Conservation (phyloP, 1,140 invertebrate genomes). For the Drosophila truncata region DNA sequence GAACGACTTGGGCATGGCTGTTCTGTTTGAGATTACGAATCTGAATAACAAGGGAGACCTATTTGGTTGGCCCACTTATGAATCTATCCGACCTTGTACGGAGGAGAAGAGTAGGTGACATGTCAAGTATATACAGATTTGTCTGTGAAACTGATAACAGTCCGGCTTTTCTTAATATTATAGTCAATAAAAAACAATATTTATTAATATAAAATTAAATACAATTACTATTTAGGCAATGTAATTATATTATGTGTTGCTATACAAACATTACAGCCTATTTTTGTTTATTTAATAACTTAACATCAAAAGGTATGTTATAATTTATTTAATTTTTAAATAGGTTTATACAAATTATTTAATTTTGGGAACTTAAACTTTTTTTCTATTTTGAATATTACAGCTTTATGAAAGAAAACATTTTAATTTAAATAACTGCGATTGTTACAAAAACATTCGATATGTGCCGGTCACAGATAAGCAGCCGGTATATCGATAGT, state of each 20-base stretch:
- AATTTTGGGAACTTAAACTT: neutral
- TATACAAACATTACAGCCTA: too few species aligned
- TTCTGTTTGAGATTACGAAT: slow-evolving; percentile 8
- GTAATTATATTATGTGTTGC: neutral
- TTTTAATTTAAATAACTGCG: neutral
- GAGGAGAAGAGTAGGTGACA: slow-evolving; percentile 3
- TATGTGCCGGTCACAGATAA: neutral
- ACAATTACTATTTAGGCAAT: neutral
- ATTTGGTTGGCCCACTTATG: slow-evolving; percentile 46
- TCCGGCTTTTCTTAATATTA: neutral
- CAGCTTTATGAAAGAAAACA: neutral
- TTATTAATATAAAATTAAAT: neutral
- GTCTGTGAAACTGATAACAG: slow-evolving; percentile 54
- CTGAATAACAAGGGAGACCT: slow-evolving; percentile 26
- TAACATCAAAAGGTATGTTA: too few species aligned
- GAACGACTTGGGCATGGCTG: slow-evolving; percentile 32
- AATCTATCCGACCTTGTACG: slow-evolving; percentile 43
- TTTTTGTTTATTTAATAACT: too few species aligned
- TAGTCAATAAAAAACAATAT: neutral
- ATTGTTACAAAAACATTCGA: neutral
- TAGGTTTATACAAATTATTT: too few species aligned
- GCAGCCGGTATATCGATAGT: neutral
- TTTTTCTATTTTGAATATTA: neutral
- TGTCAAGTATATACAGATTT: slow-evolving; percentile 24
- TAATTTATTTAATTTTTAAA: too few species aligned